These are phyloP conservation scores for Nasua narica DNA, from an alignment of 2,797 vertebrate genomes.

Conservation along the genomic window DNA sequence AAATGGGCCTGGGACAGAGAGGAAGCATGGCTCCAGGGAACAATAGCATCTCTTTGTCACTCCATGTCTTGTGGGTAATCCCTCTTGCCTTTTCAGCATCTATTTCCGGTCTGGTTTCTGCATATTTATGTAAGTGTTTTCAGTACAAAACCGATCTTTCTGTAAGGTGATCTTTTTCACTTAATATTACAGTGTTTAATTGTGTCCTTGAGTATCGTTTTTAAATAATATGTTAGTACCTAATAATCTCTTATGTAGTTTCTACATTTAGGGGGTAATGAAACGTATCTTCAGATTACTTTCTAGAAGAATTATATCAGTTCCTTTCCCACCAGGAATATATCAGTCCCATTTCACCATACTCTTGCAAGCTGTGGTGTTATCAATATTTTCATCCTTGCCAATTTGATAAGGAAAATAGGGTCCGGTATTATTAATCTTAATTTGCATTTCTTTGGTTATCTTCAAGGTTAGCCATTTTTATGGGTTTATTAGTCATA, in stretches of 20 bases:
- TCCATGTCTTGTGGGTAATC: neutral
- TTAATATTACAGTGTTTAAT: neutral
- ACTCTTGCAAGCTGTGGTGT: neutral
- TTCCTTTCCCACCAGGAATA: neutral
- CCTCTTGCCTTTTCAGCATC: neutral
- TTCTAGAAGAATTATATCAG: neutral
- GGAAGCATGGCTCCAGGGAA: neutral
- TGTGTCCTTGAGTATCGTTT: neutral
- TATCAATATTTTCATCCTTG: neutral
- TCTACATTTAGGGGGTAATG: neutral
- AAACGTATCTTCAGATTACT: neutral
- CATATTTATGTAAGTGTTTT: neutral
- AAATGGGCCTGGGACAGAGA: neutral
- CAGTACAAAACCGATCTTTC: neutral
- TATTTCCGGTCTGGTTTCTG: neutral
- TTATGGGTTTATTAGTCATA: neutral
- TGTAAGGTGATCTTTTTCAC: neutral
- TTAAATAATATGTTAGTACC: neutral
- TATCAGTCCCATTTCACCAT: neutral
- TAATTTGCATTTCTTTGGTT: conserved; percentile 44
- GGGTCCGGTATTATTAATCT: neutral
- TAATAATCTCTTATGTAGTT: neutral
- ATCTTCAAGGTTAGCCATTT: neutral
- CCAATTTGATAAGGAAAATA: conserved; percentile 53
- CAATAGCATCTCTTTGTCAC: neutral